phyloP scores from a whole-genome alignment of 2,113 vertebrate genomes.

The Anarrhichthys ocellatus region DNA sequence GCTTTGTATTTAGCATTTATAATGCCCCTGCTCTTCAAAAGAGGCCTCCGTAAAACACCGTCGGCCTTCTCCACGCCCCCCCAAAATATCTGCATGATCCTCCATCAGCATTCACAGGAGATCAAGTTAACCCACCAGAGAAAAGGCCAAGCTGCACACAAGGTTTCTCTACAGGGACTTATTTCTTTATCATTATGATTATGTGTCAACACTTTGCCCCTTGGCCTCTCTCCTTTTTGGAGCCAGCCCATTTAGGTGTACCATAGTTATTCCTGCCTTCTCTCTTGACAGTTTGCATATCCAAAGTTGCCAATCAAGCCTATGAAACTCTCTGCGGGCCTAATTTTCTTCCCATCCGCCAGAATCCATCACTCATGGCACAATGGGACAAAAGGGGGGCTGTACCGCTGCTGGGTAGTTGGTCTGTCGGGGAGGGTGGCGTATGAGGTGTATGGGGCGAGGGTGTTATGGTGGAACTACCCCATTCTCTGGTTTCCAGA shows the following conservation, averaged over 20 bases:
- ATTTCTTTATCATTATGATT: slow-evolving; percentile 76
- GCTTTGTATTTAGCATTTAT: slow-evolving; percentile 76
- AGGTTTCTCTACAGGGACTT: slow-evolving; percentile 66
- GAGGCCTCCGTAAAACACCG: slow-evolving; percentile 65
- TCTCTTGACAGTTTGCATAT: slow-evolving; percentile 76
- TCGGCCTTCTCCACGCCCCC: slow-evolving; percentile 45
- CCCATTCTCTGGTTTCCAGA: slow-evolving; percentile 76
- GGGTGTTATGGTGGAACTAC: slow-evolving; percentile 76
- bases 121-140: slow-evolving; percentile 74
- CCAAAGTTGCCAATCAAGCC: slow-evolving; percentile 80
- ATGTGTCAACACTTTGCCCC: slow-evolving; percentile 61
- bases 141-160: slow-evolving; percentile 58
- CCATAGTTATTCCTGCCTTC: slow-evolving; percentile 69
- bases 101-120: slow-evolving; percentile 71
- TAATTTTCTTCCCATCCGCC: slow-evolving; percentile 72
- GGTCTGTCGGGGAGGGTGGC: slow-evolving; percentile 53
- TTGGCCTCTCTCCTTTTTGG: slow-evolving; percentile 58
- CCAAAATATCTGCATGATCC: slow-evolving; percentile 68
- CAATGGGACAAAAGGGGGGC: slow-evolving; percentile 79
- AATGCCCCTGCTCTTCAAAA: slow-evolving; percentile 71
- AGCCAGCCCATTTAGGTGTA: slow-evolving; percentile 57
- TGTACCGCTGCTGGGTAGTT: slow-evolving; percentile 65
- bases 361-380: slow-evolving; percentile 79
- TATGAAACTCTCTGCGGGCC: slow-evolving; percentile 52
- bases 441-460: slow-evolving; percentile 68